A percentile compares a stretch with the other conserved stretches of the same genome.
These are phyloP conservation scores for Cheilosia scutellata DNA, from an alignment of 2,888 invertebrate species.

Conservation along the genomic window DNA sequence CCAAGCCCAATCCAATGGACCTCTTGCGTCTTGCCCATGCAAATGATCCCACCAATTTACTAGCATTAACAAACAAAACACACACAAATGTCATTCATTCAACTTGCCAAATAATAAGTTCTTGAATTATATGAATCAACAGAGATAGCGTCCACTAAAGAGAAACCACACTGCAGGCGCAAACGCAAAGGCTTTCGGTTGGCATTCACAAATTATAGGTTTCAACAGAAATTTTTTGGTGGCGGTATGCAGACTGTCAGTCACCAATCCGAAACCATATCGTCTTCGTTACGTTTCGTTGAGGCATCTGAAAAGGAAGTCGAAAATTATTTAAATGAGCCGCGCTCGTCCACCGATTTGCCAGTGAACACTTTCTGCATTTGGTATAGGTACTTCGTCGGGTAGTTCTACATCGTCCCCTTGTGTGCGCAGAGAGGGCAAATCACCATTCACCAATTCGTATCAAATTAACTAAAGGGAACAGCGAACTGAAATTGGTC, in stretches of 20 bases:
- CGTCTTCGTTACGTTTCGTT: slow-evolving; percentile 63
- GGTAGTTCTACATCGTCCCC: slow-evolving; percentile 8
- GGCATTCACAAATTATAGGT: slow-evolving; percentile 66
- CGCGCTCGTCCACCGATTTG: slow-evolving; percentile 47
- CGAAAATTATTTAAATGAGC: slow-evolving; percentile 73
- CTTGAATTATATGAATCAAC: slow-evolving; percentile 51
- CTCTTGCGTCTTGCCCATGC: neutral
- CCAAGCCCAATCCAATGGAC: too few species aligned
- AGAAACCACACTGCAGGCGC: neutral
- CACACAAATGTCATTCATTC: slow-evolving; percentile 53
- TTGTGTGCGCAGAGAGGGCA: slow-evolving; percentile 31
- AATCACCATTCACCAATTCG: slow-evolving; percentile 52
- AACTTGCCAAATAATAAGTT: slow-evolving; percentile 39
- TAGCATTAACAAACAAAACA: slow-evolving; percentile 47
- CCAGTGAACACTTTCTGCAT: slow-evolving; percentile 34
- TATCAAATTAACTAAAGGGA: slow-evolving; percentile 59
- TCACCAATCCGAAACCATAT: slow-evolving; percentile 72
- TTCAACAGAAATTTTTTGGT: slow-evolving; percentile 59
- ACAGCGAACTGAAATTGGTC: slow-evolving; percentile 54
- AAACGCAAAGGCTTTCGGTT: slow-evolving; percentile 8
- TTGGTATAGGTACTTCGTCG: neutral
- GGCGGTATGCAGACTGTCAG: slow-evolving; percentile 75
- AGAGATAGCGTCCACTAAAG: slow-evolving; percentile 36
- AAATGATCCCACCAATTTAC: slow-evolving; percentile 21
- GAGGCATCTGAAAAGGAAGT: slow-evolving; percentile 73